Percentiles rank a stretch among this genome's conserved stretches.
Conservation (phyloP, 2,888 invertebrate genomes). For the Desoria tigrina region DNA sequence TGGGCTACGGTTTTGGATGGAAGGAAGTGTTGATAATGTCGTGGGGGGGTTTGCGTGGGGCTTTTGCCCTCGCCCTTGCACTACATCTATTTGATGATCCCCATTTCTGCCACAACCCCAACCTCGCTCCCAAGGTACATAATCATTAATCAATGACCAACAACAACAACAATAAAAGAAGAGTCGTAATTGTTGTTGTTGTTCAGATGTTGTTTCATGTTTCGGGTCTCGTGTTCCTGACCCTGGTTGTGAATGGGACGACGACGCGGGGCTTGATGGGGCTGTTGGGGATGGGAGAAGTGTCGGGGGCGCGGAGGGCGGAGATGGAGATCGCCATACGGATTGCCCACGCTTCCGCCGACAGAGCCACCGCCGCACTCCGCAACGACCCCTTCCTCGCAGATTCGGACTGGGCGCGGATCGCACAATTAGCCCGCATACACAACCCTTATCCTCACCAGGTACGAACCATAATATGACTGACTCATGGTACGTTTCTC, state of each 20-base stretch:
- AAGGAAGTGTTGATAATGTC: conserved; percentile 63
- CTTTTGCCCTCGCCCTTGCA: conserved; percentile 64
- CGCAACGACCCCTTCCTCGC: conserved; percentile 67
- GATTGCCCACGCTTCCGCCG: conserved; percentile 60
- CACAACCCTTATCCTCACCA: conserved; percentile 64
- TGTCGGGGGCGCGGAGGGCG: conserved; percentile 61
- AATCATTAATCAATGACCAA: too few relatives aligned
- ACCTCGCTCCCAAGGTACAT: conserved; percentile 48
- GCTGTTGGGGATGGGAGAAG: conserved; percentile 61
- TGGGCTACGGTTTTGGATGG: conserved; percentile 66
- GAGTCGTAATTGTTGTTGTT: too few relatives aligned
- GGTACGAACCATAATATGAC: conserved; percentile 31
- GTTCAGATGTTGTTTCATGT: conserved; percentile 62
- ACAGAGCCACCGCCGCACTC: conserved; percentile 62
- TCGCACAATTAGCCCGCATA: conserved; percentile 62
- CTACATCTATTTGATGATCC: conserved; percentile 62
- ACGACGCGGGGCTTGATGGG: conserved; percentile 62
- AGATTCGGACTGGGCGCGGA: conserved; percentile 66
- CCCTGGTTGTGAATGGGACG: conserved; percentile 64
- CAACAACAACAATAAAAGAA: too few relatives aligned
- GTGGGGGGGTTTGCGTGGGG: conserved; percentile 67
- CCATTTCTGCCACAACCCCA: conserved; percentile 51
- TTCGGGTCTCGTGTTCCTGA: conserved; percentile 63
- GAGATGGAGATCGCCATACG: conserved; percentile 64
- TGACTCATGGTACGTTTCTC: too few relatives aligned